Evolutionary conservation across 30 jellyfish, hydroid and myxozoan genomes (phyloP).

Genomic region (Aurelia aurita complex sp. Pacific): DNA sequence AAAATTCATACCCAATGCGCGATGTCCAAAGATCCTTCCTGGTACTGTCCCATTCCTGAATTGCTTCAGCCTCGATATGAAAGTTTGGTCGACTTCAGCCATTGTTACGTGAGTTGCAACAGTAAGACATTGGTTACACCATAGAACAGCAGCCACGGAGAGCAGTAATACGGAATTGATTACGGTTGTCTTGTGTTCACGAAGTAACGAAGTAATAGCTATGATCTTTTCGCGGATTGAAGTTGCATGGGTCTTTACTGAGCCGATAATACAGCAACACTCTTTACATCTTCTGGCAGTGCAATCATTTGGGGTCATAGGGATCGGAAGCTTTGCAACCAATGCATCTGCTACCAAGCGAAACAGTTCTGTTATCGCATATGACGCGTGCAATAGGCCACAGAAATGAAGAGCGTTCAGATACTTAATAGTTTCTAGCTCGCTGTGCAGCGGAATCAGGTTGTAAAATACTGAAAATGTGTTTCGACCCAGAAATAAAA

Average conservation of each 20-base stretch:
- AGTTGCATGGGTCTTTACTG: not conserved
- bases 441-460: conserved; percentile 69
- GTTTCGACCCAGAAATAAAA: conserved; percentile 65
- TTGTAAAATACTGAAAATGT: conserved; percentile 57
- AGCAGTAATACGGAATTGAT: conserved; percentile 2
- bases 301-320: not conserved
- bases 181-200: not conserved
- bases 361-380: conserved; percentile 18
- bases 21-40: conserved; percentile 83
- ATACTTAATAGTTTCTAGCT: conserved; percentile 60
- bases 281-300: not conserved
- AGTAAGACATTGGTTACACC: conserved; percentile 33
- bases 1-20: conserved; percentile 56
- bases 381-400: conserved; percentile 81
- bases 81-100: conserved; percentile 51
- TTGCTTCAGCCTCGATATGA: conserved; percentile 18
- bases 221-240: not conserved
- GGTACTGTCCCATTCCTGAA: conserved; percentile 22
- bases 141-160: conserved; percentile 3
- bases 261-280: not conserved
- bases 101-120: conserved; percentile 49
- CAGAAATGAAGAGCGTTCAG: conserved; percentile 80
- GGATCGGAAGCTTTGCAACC: not conserved
- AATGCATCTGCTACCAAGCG: not conserved
- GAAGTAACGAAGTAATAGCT: not conserved